Percentiles rank a stretch among this genome's conserved stretches.
Evolutionary conservation across 2,888 invertebrate species (phyloP).

Genomic region (Hypena proboscidalis): DNA sequence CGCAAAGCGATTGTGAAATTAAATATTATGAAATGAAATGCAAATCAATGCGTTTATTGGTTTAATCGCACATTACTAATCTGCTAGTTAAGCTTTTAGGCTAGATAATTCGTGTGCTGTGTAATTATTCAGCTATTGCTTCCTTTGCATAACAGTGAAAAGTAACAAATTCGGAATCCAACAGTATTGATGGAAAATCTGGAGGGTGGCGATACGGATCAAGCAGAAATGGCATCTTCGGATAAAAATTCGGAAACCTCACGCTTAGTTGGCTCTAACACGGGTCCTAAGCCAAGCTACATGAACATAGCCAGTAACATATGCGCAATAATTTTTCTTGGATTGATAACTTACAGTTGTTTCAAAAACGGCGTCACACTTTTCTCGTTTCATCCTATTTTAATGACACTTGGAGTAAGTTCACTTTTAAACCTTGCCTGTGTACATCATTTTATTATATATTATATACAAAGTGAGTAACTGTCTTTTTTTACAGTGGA

Average conservation of each 20-base stretch:
- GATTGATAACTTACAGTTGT: slow-evolving; percentile 68
- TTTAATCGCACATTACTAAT: no score
- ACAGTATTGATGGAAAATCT: slow-evolving; percentile 46
- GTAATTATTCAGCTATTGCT: no score
- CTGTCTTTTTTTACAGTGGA: slow-evolving; percentile 67
- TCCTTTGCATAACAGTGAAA: no score
- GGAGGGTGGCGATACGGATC: slow-evolving; percentile 34
- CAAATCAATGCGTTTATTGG: no score
- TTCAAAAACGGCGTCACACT: slow-evolving; percentile 64
- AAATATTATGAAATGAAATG: no score
- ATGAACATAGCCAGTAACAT: slow-evolving; percentile 70
- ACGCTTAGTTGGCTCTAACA: slow-evolving; percentile 62
- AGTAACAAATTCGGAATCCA: no score
- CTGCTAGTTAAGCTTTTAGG: no score
- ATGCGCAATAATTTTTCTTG: slow-evolving; percentile 64
- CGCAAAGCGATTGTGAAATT: no score
- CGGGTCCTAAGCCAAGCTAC: slow-evolving; percentile 63
- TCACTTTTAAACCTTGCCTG: no score
- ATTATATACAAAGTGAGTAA: no score
- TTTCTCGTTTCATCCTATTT: slow-evolving; percentile 78
- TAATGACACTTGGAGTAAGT: slow-evolving; percentile 80
- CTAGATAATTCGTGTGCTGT: no score
- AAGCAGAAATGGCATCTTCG: slow-evolving; percentile 56
- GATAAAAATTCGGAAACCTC: slow-evolving; percentile 70
- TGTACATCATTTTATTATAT: no score